These are phyloP conservation scores for Neosilurus mollespiculum DNA, from an alignment of 2,797 vertebrate genomes.

Conservation along the genomic window DNA sequence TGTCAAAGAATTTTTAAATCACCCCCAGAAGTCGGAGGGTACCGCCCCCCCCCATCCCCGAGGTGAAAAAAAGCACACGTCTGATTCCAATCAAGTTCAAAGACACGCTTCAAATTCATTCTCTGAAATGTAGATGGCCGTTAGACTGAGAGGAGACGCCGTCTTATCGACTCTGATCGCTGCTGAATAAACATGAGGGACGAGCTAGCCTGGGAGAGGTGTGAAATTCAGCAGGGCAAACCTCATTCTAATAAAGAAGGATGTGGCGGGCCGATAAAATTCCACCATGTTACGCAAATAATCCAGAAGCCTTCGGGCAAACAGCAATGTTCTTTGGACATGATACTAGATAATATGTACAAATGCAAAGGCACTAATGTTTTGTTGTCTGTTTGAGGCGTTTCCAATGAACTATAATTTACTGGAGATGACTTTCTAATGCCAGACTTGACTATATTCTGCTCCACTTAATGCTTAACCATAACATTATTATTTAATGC, in stretches of 20 bases:
- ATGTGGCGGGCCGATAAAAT: conserved; percentile 61
- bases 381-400: background rate
- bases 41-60: background rate
- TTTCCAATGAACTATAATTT: background rate
- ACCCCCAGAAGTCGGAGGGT: no score
- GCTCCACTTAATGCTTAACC: background rate
- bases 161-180: conserved; percentile 61
- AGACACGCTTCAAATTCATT: conserved; percentile 44
- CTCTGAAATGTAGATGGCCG: conserved; percentile 51
- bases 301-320: conserved; percentile 55
- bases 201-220: conserved; percentile 48
- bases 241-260: conserved; percentile 63
- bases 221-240: conserved; percentile 58
- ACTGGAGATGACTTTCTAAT: background rate
- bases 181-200: conserved; percentile 60
- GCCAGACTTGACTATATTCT: no score
- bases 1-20: background rate
- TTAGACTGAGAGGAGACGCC: conserved; percentile 25
- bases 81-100: conserved; percentile 50
- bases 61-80: conserved; percentile 10
- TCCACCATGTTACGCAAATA: conserved; percentile 57
- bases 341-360: conserved; percentile 52
- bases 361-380: conserved; percentile 22
- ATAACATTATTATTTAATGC: background rate
- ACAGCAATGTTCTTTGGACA: conserved; percentile 51